phyloP scores from a whole-genome alignment of 2,113 vertebrate species.

The Marmota monax region DNA sequence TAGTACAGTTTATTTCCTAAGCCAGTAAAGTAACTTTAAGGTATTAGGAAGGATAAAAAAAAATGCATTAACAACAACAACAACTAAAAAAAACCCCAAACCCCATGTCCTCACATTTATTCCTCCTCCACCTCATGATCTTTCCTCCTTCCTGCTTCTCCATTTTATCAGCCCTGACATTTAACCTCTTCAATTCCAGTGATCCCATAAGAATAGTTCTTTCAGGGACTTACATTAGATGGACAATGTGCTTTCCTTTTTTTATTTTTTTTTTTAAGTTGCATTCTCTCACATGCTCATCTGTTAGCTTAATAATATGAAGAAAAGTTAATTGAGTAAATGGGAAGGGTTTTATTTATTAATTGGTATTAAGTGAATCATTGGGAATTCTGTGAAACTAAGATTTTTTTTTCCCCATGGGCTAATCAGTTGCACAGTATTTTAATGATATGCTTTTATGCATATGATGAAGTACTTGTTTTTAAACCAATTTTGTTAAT shows the following conservation, averaged over 20 bases:
- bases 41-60: conserved; percentile 32
- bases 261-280: neutral
- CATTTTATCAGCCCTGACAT: conserved; percentile 14
- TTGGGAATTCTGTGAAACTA: neutral
- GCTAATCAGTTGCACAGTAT: neutral
- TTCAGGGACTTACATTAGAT: neutral
- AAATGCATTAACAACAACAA: neutral
- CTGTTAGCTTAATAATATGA: neutral
- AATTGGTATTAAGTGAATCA: neutral
- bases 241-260: neutral
- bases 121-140: neutral
- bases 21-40: conserved; percentile 49
- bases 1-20: conserved; percentile 63
- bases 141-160: neutral
- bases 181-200: neutral
- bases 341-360: conserved; percentile 24
- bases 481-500: conserved; percentile 1
- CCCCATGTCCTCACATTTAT: conserved; percentile 29
- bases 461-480: neutral
- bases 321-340: conserved; percentile 19
- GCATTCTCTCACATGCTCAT: neutral
- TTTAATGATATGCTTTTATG: conserved; percentile 42
- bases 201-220: neutral
- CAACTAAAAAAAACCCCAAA: neutral
- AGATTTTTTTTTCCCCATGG: neutral